phyloP scores from a whole-genome alignment of 2,113 vertebrate species.

The Chinchilla lanigera region DNA sequence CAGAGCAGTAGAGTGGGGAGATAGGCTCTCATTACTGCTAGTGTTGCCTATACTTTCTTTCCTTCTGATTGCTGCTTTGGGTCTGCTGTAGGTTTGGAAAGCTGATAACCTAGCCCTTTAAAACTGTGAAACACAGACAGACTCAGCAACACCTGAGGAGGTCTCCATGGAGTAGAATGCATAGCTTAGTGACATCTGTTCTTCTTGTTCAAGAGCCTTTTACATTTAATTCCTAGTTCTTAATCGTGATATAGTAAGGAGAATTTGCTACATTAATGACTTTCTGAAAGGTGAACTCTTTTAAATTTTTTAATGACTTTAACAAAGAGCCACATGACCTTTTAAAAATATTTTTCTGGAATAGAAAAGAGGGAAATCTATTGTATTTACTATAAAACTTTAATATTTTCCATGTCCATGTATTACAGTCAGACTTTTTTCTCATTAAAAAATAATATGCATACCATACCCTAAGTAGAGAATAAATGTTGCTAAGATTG shows the following conservation, averaged over 20 bases:
- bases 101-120: neutral
- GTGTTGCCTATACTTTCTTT: neutral
- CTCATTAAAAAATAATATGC: slow-evolving; percentile 31
- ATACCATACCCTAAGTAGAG: neutral
- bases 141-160: neutral
- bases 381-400: neutral
- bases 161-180: neutral
- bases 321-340: neutral
- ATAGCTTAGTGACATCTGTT: neutral
- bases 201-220: neutral
- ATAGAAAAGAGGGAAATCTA: neutral
- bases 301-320: slow-evolving; percentile 12
- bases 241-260: neutral
- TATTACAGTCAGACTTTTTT: neutral
- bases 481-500: slow-evolving; percentile 41
- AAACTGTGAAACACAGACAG: neutral
- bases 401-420: neutral
- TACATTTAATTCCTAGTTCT: neutral
- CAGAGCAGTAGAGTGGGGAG: neutral
- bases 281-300: neutral
- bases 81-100: slow-evolving; percentile 9
- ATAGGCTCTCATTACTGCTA: neutral
- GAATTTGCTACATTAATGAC: neutral
- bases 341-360: slow-evolving; percentile 20
- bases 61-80: neutral